Percentiles rank a stretch among this genome's conserved stretches.
These are phyloP conservation scores for Scrobipalpa costella DNA, from an alignment of 2,888 invertebrate genomes.

Conservation along the genomic window DNA sequence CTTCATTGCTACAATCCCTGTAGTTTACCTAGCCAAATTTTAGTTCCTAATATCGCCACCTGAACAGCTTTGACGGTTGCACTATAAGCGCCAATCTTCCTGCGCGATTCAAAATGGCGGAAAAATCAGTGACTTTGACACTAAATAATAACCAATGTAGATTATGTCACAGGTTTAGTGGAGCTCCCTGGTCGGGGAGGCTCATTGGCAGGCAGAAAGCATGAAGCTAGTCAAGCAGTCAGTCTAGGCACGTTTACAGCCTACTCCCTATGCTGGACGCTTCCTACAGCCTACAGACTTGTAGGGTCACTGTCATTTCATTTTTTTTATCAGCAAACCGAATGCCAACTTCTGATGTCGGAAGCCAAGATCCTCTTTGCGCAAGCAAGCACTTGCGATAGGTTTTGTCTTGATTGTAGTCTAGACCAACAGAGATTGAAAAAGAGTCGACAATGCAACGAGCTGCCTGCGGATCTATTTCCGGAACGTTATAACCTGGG, in stretches of 20 bases:
- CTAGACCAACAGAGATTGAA: no score
- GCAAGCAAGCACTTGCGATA: no score
- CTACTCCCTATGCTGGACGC: slow-evolving; percentile 11
- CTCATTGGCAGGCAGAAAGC: background rate
- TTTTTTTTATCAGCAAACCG: background rate
- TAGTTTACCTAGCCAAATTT: no score
- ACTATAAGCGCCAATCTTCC: no score
- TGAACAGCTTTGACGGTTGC: no score
- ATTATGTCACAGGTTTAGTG: slow-evolving; percentile 16
- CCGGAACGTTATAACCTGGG: no score
- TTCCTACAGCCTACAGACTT: slow-evolving; percentile 10
- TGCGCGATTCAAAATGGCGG: no score
- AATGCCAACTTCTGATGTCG: background rate
- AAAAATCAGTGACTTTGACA: background rate
- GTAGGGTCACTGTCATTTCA: slow-evolving; percentile 11
- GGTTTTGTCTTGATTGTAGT: no score
- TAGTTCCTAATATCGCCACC: no score
- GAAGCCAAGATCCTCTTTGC: background rate
- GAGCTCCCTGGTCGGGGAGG: background rate
- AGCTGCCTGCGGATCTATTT: no score
- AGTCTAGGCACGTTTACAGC: background rate
- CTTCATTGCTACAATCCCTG: no score
- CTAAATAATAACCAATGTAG: slow-evolving; percentile 6
- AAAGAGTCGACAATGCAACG: no score
- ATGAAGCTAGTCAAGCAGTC: background rate